Conservation (phyloP, 1,140 invertebrate species). For the Drosophila miranda region DNA sequence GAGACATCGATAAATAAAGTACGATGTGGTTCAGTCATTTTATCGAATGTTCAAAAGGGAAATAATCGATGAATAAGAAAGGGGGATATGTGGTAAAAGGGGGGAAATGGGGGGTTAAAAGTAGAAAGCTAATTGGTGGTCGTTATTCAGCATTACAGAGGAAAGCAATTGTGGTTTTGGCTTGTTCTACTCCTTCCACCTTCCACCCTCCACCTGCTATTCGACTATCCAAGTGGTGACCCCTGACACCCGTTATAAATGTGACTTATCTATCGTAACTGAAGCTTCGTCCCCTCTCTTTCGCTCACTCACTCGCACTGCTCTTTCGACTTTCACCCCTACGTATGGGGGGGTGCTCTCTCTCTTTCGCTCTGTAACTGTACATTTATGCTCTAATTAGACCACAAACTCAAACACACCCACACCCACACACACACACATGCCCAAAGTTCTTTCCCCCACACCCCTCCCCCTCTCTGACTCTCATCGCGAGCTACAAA, state of each 20-base stretch:
- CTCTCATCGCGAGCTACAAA: constrained; percentile 51
- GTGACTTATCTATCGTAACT: constrained; percentile 14
- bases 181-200: background rate
- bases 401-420: constrained; percentile 24
- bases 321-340: background rate
- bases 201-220: background rate
- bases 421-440: constrained; percentile 1
- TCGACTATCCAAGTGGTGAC: background rate
- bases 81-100: background rate
- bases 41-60: constrained; percentile 13
- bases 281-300: too few relatives aligned
- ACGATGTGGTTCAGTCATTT: background rate
- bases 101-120: constrained; percentile 1
- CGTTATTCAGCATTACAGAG: constrained; percentile 27
- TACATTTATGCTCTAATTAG: constrained; percentile 65
- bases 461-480: too few relatives aligned
- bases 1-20: background rate
- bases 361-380: constrained; percentile 6
- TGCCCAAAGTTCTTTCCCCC: constrained; percentile 18
- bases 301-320: background rate
- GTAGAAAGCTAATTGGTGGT: constrained; percentile 40
- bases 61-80: background rate
- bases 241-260: background rate
- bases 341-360: background rate
- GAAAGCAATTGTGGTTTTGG: constrained; percentile 10